Conservation (phyloP, 1,140 invertebrate genomes). For the silkworm (Bombyx mori) region DNA sequence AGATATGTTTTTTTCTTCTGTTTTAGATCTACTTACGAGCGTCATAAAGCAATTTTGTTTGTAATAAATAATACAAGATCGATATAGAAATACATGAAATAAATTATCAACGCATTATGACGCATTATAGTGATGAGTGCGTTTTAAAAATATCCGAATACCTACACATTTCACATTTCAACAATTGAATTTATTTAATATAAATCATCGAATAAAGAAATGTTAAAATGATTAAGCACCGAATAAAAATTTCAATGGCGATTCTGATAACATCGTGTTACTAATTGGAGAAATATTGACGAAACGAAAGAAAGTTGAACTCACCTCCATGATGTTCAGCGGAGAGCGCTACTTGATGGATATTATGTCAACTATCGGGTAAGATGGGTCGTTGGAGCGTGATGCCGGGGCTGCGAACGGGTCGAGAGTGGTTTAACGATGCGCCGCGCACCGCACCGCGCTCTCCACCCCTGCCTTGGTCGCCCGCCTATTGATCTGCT, state of each 20-base stretch:
- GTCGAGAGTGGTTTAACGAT: slow-evolving; percentile 28
- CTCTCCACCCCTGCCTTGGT: slow-evolving; percentile 22
- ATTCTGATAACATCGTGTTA: background rate
- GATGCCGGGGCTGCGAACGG: slow-evolving; percentile 5
- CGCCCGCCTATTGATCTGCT: slow-evolving; percentile 52
- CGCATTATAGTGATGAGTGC: too few species aligned
- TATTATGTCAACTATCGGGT: background rate
- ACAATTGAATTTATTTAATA: background rate
- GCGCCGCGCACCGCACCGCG: slow-evolving; percentile 14
- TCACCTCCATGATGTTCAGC: slow-evolving; percentile 4
- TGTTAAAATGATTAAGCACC: too few species aligned
- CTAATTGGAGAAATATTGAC: background rate
- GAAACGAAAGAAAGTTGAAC: background rate
- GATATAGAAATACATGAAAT: too few species aligned
- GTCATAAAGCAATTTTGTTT: too few species aligned
- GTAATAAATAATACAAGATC: too few species aligned
- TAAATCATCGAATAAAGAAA: background rate
- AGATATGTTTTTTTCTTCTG: too few species aligned
- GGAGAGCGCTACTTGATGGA: background rate
- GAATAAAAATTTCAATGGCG: background rate
- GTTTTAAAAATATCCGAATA: too few species aligned
- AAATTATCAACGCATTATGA: too few species aligned
- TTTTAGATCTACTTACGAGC: too few species aligned
- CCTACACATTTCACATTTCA: too few species aligned
- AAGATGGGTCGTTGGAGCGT: background rate